Evolutionary conservation across 1,140 invertebrate species (phyloP), one percentile per base, ranked within the genome.

Genomic region (Papilio polytes): DNA sequence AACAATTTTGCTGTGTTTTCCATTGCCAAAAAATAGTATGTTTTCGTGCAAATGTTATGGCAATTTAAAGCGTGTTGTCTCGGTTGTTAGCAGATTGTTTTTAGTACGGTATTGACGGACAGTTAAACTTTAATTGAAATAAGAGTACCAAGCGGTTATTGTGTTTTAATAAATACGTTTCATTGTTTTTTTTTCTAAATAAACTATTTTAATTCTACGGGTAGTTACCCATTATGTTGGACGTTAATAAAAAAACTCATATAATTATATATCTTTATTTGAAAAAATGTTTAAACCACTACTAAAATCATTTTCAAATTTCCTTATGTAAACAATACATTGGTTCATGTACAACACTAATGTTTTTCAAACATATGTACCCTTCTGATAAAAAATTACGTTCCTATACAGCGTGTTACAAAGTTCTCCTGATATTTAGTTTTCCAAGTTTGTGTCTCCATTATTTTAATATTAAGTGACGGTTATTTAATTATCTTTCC

Each of bases 251-350:
- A 59, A 63, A 66, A 36, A 63, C 18, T 46, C 63, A 46, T 63
- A 78, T 44, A 85, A 83, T 84, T 84, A 90, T 84, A 88, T 90
- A 89, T 88, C 82, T 89, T 92, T 92, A 92, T 81, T 92, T 85
- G 85, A 91, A 92, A 91, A 92, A 94, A 92, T 83, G 87, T 91
- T 90, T 82, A 88, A 92, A 90, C 88, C 90, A 90, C 92, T 91
- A 92, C 90, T 87, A 86, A 87, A 88, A 87, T 84, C 83, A 85
- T 87, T 83, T 85, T 85, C 83, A 83, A 82, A 87, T 85, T 85
- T 70, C 86, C 81, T 85, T 88, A 85, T 80, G 74, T 84, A 87
- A 90, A 88, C 86, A 85, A 87, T 89, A 86, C 84, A 82, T 88
- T 89, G 83, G 84, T 89, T 89, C 85, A 83, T 90, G 88, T 92